Percentiles rank a stretch among this genome's conserved stretches.
These are phyloP conservation scores for Galleria mellonella DNA, from an alignment of 1,140 invertebrate species.

Conservation along the genomic window DNA sequence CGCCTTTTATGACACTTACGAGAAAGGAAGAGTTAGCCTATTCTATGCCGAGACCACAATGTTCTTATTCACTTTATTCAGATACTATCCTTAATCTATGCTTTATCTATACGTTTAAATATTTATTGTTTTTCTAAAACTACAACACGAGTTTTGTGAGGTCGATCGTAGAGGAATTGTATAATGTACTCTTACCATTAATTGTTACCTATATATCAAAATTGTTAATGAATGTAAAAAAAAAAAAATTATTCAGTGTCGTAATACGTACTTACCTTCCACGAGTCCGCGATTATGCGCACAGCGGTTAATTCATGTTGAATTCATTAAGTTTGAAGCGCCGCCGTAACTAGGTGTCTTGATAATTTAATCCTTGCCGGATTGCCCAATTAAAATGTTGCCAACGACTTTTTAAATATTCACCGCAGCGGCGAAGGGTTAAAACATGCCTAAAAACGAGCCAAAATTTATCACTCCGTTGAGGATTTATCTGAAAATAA, in stretches of 20 bases:
- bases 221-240: too few relatives aligned
- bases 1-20: too few relatives aligned
- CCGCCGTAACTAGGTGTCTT: conserved; percentile 70
- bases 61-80: too few relatives aligned
- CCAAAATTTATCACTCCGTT: conserved; percentile 53
- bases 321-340: conserved; percentile 67
- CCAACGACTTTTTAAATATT: conserved; percentile 74
- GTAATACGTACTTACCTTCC: conserved; percentile 13
- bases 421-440: conserved; percentile 50
- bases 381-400: conserved; percentile 71
- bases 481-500: conserved; percentile 57
- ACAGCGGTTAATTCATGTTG: conserved; percentile 52
- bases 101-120: too few relatives aligned
- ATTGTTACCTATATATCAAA: too few relatives aligned
- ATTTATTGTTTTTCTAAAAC: too few relatives aligned
- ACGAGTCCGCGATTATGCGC: conserved; percentile 23
- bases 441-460: conserved; percentile 54
- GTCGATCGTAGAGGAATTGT: too few relatives aligned
- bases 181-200: too few relatives aligned
- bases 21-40: too few relatives aligned
- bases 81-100: too few relatives aligned
- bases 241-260: conserved; percentile 1
- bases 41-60: too few relatives aligned
- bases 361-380: conserved; percentile 71
- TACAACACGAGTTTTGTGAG: too few relatives aligned